phyloP scores from a whole-genome alignment of 1,140 invertebrate species.

The Microplitis demolitor region DNA sequence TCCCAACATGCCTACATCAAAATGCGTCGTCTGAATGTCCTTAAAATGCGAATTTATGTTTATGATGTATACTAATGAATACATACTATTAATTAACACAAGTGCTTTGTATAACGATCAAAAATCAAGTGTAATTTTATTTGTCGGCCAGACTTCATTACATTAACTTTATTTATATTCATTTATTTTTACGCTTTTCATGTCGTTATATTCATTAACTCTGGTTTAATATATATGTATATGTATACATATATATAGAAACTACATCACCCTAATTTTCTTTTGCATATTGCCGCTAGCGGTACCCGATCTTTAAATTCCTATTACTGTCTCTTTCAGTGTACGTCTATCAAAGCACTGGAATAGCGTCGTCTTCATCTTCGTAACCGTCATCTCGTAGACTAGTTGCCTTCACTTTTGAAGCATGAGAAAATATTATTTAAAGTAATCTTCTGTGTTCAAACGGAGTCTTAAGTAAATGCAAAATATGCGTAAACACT shows the following conservation, averaged over 20 bases:
- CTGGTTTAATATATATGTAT: neutral
- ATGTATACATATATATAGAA: neutral
- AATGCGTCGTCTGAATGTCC: neutral
- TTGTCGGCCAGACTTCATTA: too few relatives aligned
- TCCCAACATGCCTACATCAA: neutral
- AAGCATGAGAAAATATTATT: neutral
- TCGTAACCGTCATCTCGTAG: neutral
- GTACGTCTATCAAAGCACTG: neutral
- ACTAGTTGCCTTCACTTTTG: neutral
- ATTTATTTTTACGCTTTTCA: too few relatives aligned
- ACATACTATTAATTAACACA: too few relatives aligned
- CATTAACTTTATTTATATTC: too few relatives aligned
- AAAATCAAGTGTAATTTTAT: too few relatives aligned
- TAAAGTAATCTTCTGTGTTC: conserved; percentile 1
- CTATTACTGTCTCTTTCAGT: neutral
- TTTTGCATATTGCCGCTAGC: neutral
- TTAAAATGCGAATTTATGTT: neutral
- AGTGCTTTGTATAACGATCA: too few relatives aligned
- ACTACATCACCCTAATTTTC: neutral
- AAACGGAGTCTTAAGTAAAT: neutral
- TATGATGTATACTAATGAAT: too few relatives aligned
- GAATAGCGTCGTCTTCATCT: too few relatives aligned
- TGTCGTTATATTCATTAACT: too few relatives aligned
- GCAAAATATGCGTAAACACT: neutral
- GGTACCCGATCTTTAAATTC: neutral